These are phyloP conservation scores for Ficedula albicollis DNA, from an alignment of 2,797 vertebrate genomes.

Conservation along the genomic window DNA sequence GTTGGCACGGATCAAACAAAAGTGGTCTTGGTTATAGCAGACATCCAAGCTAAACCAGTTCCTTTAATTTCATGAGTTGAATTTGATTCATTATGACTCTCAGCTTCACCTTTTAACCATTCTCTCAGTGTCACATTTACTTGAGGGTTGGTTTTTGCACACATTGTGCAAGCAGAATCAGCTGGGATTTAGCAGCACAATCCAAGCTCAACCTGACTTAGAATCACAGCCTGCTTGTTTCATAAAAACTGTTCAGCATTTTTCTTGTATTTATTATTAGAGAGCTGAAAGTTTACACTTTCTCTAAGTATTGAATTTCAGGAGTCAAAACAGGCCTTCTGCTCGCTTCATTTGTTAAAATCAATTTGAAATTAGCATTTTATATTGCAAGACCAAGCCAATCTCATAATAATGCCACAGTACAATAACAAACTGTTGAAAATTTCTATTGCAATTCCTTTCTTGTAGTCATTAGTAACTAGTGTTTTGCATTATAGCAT, in stretches of 20 bases:
- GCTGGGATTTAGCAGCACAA: not conserved
- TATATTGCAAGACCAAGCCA: not conserved
- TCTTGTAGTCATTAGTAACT: conserved; percentile 37
- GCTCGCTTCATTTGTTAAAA: not conserved
- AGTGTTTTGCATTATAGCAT: conserved; percentile 6
- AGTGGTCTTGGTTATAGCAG: not conserved
- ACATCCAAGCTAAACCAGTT: not conserved
- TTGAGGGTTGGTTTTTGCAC: fast-evolving
- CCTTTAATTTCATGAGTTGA: not conserved
- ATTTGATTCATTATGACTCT: not conserved
- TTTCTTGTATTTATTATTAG: not conserved
- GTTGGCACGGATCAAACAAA: not conserved
- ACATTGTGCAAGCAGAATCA: not conserved
- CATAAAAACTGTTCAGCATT: not conserved
- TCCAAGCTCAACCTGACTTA: not conserved
- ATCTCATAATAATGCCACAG: not conserved
- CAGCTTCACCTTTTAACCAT: not conserved
- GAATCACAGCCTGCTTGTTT: not conserved
- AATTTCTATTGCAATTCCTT: conserved; percentile 22
- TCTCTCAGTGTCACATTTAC: not conserved
- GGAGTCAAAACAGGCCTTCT: not conserved
- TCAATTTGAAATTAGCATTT: conserved; percentile 48
- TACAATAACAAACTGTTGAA: conserved; percentile 39
- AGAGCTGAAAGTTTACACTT: not conserved
- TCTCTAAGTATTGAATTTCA: not conserved